These are phyloP conservation scores for Embiotoca jacksoni DNA, from an alignment of 2,113 vertebrate species.

Conservation along the genomic window DNA sequence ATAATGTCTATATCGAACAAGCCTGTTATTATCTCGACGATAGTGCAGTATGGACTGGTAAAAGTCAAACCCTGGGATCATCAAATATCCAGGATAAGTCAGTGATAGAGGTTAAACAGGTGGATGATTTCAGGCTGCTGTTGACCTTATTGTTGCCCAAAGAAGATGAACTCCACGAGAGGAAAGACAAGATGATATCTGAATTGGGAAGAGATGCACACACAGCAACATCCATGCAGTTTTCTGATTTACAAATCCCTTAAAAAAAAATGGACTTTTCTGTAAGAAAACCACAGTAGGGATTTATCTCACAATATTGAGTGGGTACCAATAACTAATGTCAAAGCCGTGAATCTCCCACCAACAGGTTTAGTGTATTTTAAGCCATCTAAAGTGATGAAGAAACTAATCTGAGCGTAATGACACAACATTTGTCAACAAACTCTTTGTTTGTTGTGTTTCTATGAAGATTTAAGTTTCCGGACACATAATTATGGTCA, in stretches of 20 bases:
- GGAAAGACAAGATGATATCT: too few species aligned
- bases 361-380: too few species aligned
- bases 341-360: too few species aligned
- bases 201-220: not conserved
- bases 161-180: not conserved
- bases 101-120: not conserved
- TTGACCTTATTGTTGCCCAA: not conserved
- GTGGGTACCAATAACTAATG: too few species aligned
- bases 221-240: not conserved
- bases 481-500: conserved; percentile 61
- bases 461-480: conserved; percentile 44
- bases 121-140: not conserved
- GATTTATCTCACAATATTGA: too few species aligned
- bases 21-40: not conserved
- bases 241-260: too few species aligned
- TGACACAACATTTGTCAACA: not conserved
- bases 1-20: conserved; percentile 1
- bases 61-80: conserved; percentile 12
- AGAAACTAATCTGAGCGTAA: not conserved
- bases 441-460: conserved; percentile 64
- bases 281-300: too few species aligned
- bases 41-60: not conserved
- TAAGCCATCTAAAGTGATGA: too few species aligned
- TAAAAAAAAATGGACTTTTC: too few species aligned
- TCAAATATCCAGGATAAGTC: not conserved